Evolutionary conservation across 2,113 vertebrate genomes (phyloP), one percentile per base, ranked within the genome.

Genomic region (Vulpes lagopus): DNA sequence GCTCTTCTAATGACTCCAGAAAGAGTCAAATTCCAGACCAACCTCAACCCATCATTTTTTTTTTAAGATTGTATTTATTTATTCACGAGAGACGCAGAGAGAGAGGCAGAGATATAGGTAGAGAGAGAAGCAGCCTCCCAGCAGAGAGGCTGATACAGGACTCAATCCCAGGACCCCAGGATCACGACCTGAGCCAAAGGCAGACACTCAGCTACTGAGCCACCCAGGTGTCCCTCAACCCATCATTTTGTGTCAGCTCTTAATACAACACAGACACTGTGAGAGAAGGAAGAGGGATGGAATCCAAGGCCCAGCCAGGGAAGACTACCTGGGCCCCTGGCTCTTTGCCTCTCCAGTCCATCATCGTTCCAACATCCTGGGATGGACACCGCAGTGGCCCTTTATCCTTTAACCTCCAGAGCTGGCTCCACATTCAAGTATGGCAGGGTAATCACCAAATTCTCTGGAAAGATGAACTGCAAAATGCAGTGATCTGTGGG

Each of bases 351-450:
- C 17, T 20, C 32, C 17, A n/a, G 1, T 27, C 55, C 59, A n/a
- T 4, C 10, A 27, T 16, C 12, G 32, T 8, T 51, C 27, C 8
- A 1, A 10, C 1, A 15, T 3, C 14, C 89, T 11, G 14, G 14
- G 59, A 90, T 0, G 38, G 11, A 15, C 3, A 92, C 17, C 12
- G 1, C 32, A 43, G 76, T 1, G 25, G 30, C 27, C 55, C 35
- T 74, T 49, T 30, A 59, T 49, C 38, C 12, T 81, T 22, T 38
- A 32, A 17, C 5, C 49, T 35, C 10, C 15, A 32, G 25, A 43
- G 15, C 5, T 59, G 23, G 38, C 10, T 90, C 82, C 2, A 16
- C 16, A 51, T n/a, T 67, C 62, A 32, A 67, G 35, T 17, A 17
- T 10, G 5, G 35, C 17, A n/a, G 17, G 51, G 3, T 81, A 27